Percentiles rank a stretch among this genome's conserved stretches.
phyloP scores from a whole-genome alignment of 1,140 invertebrate genomes.

The Spodoptera litura region DNA sequence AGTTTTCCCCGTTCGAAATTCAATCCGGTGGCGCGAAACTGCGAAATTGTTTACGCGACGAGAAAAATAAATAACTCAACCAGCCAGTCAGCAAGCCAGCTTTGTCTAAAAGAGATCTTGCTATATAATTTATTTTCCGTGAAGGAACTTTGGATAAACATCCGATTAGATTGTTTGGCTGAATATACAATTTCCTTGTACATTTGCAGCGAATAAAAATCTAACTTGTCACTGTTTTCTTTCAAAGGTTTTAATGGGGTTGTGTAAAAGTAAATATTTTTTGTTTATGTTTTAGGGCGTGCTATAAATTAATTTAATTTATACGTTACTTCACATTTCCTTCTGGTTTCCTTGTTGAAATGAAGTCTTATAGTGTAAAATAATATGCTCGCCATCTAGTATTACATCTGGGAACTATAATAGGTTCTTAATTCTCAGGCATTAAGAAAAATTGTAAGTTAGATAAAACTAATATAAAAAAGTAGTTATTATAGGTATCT shows the following conservation, averaged over 20 bases:
- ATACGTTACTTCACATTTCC: too few species aligned
- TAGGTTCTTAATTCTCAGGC: too few species aligned
- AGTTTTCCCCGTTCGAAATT: conserved; percentile 1
- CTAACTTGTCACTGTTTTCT: background rate
- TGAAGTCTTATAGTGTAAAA: background rate
- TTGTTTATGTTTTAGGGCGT: too few species aligned
- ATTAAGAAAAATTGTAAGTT: too few species aligned
- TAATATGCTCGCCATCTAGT: too few species aligned
- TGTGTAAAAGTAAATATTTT: too few species aligned
- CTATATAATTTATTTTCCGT: background rate
- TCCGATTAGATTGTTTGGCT: background rate
- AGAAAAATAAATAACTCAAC: background rate
- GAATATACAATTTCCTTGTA: background rate
- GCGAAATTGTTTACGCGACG: conserved; percentile 11
- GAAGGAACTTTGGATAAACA: background rate
- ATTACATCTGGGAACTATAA: too few species aligned
- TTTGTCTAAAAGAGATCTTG: background rate
- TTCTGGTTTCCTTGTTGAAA: background rate
- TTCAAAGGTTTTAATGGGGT: too few species aligned
- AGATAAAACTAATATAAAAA: too few species aligned
- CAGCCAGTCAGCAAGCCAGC: background rate
- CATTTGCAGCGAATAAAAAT: background rate
- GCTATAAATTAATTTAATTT: too few species aligned
- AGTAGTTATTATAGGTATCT: too few species aligned
- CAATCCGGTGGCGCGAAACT: background rate